phyloP scores from a whole-genome alignment of 2,797 vertebrate species.

The Ctenopoma multispine region DNA sequence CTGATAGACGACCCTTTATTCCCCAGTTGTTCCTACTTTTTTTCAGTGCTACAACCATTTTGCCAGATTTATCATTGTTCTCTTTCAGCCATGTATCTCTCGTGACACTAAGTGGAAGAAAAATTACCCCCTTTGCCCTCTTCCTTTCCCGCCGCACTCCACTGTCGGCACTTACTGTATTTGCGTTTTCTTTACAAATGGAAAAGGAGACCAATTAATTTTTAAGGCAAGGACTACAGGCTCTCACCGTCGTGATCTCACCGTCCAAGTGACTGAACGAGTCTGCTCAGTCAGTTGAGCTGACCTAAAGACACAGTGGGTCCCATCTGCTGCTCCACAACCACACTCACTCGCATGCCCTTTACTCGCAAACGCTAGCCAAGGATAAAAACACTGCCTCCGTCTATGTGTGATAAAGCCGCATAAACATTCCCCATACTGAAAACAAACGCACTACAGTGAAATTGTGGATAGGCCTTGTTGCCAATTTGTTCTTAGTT shows the following conservation, averaged over 20 bases:
- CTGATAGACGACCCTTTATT: constrained; percentile 49
- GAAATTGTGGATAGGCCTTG: constrained; percentile 5
- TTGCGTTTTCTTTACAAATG: constrained; percentile 37
- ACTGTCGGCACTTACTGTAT: constrained; percentile 26
- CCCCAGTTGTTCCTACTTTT: constrained; percentile 39
- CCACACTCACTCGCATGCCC: constrained; percentile 30
- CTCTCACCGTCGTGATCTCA: constrained; percentile 60
- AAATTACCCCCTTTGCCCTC: constrained; percentile 56
- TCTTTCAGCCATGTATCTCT: constrained; percentile 32
- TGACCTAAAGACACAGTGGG: constrained; percentile 62
- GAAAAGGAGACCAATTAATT: constrained; percentile 73
- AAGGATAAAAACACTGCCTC: constrained; percentile 45
- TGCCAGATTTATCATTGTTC: constrained; percentile 62
- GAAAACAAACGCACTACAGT: constrained; percentile 38
- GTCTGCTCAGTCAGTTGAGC: constrained; percentile 46
- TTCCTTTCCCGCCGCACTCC: constrained; percentile 29
- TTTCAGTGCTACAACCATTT: constrained; percentile 33
- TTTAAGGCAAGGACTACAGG: constrained; percentile 57
- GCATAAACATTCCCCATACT: constrained; percentile 46
- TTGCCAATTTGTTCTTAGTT: constrained; percentile 58
- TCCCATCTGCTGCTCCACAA: constrained; percentile 39
- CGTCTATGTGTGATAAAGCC: constrained; percentile 64
- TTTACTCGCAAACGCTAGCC: constrained; percentile 37
- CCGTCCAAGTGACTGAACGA: constrained; percentile 67
- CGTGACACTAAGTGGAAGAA: constrained; percentile 58